phyloP scores from a whole-genome alignment of 2,797 vertebrate species.

The Mastacembelus armatus region DNA sequence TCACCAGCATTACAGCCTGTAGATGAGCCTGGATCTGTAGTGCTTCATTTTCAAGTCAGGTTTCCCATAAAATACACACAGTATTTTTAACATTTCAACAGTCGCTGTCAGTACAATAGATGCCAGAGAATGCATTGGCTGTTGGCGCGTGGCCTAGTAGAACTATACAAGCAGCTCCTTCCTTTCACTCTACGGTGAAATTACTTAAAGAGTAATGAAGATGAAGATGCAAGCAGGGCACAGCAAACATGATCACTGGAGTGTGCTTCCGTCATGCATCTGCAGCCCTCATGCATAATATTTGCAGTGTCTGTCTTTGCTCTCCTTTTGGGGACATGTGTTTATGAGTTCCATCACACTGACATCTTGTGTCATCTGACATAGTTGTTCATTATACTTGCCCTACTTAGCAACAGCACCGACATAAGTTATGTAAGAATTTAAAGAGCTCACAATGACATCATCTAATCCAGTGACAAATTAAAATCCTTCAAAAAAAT shows the following conservation, averaged over 20 bases:
- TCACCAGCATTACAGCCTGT: constrained; percentile 12
- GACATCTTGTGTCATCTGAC: constrained; percentile 20
- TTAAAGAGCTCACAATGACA: constrained; percentile 21
- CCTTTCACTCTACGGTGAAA: constrained; percentile 18
- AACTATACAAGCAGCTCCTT: constrained; percentile 7
- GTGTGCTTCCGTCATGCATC: constrained; percentile 23
- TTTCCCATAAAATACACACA: constrained; percentile 21
- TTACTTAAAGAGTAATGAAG: constrained; percentile 62
- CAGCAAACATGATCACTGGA: constrained; percentile 17
- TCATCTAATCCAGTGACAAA: constrained; percentile 12
- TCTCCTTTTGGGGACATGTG: constrained; percentile 14
- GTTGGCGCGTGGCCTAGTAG: constrained; percentile 17
- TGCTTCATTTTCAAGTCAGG: constrained; percentile 18
- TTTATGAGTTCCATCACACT: not conserved
- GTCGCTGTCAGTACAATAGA: constrained; percentile 2
- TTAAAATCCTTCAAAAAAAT: constrained; percentile 4
- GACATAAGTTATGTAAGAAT: constrained; percentile 20
- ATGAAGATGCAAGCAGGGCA: constrained; percentile 24
- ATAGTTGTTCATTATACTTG: constrained; percentile 34
- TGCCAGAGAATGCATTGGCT: not conserved
- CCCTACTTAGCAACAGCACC: constrained; percentile 37
- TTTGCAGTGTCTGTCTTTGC: not conserved
- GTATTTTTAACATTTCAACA: constrained; percentile 14
- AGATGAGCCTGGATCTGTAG: constrained; percentile 15
- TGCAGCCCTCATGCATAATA: constrained; percentile 25